Base-by-base conservation (phyloP, 2,888 invertebrate species). In the Luperina testacea region DNA sequence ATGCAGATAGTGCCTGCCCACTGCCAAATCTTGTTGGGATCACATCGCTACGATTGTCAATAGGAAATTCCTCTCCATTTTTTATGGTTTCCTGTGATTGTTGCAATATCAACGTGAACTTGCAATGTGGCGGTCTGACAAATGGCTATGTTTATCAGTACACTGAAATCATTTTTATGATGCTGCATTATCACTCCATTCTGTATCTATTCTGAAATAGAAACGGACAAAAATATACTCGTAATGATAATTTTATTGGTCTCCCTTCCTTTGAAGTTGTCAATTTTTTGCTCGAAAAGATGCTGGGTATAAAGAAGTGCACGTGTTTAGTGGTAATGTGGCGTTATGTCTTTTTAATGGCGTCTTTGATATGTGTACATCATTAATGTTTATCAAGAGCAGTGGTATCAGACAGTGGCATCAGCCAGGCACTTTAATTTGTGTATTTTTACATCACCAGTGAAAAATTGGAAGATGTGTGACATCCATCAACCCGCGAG, bases 221-320 rank as follows among this genome's bases (percentile, higher is more conserved):
- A 61, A 42, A 59, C 13, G 79, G 24, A 84, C 77, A 83, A 76
- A 80, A 82, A 82, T 83, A 68, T 76, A 71, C 57, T 63, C 57
- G 57, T 87, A 88, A 89, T 86, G 82, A 90, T 87, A 88, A 89
- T 88, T 90, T 89, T 87, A 90, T 90, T 89, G 89, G 86, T 72
- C 72, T 77, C 72, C 63, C 71, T 77, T 72, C 71, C 89, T 89
- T 88, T 87, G 89, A 88, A 86, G 82, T 87, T 76, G 59, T 1
- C n/a, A 82, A 64, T 82, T 78, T 82, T 74, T 77, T 79, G 80
- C 63, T 85, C 63, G 59, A 75, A 63, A 65, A 45, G 61, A 78
- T 63, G 48, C 8, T 71, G 63, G 32, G 59, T 84, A 81, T 81
- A 80, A 82, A 78, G 75, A 84, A 81, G 67, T 82, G 79, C 88